Conservation (phyloP, 2,113 vertebrate species). For the Numenius arquata region DNA sequence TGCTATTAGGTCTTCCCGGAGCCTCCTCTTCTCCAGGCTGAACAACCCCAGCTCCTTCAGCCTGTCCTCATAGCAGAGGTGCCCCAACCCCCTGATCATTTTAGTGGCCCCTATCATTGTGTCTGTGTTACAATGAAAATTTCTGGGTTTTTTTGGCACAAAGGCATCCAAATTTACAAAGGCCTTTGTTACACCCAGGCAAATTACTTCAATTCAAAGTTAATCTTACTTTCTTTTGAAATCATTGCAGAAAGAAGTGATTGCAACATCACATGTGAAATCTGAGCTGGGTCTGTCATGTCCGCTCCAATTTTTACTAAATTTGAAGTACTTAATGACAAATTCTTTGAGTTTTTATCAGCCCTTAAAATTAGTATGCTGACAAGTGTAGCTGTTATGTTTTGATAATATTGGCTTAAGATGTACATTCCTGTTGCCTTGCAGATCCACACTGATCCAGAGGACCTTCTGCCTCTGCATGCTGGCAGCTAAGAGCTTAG, state of each 20-base stretch:
- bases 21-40: too few species aligned
- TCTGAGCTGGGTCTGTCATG: not conserved
- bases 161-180: not conserved
- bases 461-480: not conserved
- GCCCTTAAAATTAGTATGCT: not conserved
- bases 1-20: too few species aligned
- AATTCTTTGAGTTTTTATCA: not conserved
- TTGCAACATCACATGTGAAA: not conserved
- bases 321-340: not conserved
- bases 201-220: not conserved
- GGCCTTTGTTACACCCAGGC: not conserved
- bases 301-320: not conserved
- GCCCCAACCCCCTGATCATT: too few species aligned
- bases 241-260: not conserved
- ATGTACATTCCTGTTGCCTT: not conserved
- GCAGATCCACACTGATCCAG: not conserved
- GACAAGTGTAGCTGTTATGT: not conserved
- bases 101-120: too few species aligned
- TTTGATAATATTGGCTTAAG: not conserved
- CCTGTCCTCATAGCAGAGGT: too few species aligned
- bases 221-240: not conserved
- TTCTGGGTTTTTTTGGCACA: not conserved
- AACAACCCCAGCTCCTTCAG: too few species aligned
- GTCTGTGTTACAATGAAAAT: not conserved
- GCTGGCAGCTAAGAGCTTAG: not conserved